Base-by-base conservation (phyloP, 1,140 invertebrate genomes). In the Bemisia tabaci region DNA sequence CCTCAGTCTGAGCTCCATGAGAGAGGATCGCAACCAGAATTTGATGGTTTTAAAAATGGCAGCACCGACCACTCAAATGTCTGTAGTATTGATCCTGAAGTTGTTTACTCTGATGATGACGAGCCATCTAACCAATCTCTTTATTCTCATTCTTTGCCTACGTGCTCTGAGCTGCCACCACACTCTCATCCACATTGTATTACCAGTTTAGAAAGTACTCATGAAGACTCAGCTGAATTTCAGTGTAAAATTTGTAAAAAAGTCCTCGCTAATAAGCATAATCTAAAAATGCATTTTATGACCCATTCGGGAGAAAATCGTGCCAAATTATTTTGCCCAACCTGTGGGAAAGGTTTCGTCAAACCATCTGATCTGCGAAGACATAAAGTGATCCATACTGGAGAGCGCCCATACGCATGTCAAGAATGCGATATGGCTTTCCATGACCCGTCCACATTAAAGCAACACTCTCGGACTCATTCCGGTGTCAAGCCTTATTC, bases 281-380 rank as follows among this genome's bases (percentile, higher is more conserved):
- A 87, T 66, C 77, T 89, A 65, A 87, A 86, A 75, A 85, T 86
- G 71, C 86, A 89, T 70, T 74, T 83, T 23, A 74, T 84, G 12
- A 87, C 86, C 26, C 87, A 90, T 70, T 85, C 83, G 0, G 86
- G 85, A 0, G 84, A 88, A 68, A 87, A 87, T 62, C 87, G 87
- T 22, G 22, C 85, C 82, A 73, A 77, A 79, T 85, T 84, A 69
- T 81, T 84, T 1, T 89, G 88, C 72, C 82, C 83, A 27, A 79
- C 87, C 60, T 90, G 88, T 73, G 86, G 82, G 0, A 84, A 85
- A 63, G 84, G 83, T 12, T 91, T 90, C 72, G 89, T 87, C 0
- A 89, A 88, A 24, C 85, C 86, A 24, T 87, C 85, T 68, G 79
- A 78, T 0, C 68, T 81, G 2, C 79, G 79, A 61, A 72, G 74